Evolutionary conservation across 2,888 invertebrate genomes (phyloP).

Genomic region (Tineola bisselliella): DNA sequence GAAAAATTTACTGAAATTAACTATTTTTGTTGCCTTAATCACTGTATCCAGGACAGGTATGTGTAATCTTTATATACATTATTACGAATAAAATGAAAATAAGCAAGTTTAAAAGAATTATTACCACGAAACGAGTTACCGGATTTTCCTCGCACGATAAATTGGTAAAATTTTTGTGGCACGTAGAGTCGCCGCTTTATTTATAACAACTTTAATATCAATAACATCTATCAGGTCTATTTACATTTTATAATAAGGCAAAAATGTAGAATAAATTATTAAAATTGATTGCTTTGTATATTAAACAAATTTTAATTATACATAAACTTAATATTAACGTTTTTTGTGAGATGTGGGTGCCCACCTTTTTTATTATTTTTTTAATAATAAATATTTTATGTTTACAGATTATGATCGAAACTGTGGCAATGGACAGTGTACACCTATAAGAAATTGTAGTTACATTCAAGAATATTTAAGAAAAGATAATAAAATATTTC

Average conservation of each 20-base stretch:
- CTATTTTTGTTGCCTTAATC: neutral
- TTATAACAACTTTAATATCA: neutral
- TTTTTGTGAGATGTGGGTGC: too few relatives aligned
- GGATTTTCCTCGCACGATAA: neutral
- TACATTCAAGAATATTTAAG: slow-evolving; percentile 16
- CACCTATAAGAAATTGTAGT: slow-evolving; percentile 16
- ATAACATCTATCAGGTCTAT: too few relatives aligned
- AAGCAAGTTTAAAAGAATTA: neutral
- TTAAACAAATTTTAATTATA: too few relatives aligned
- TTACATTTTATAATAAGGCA: too few relatives aligned
- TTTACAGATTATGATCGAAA: slow-evolving; percentile 3
- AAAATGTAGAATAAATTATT: too few relatives aligned
- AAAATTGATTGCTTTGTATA: too few relatives aligned
- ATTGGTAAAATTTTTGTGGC: neutral
- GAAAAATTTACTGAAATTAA: neutral
- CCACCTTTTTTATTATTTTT: too few relatives aligned
- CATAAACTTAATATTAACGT: too few relatives aligned
- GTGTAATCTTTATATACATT: neutral
- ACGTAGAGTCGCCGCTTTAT: neutral
- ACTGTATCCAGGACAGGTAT: neutral
- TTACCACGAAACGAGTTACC: neutral
- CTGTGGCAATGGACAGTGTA: slow-evolving; percentile 16
- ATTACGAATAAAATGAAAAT: neutral
- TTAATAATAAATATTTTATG: too few relatives aligned
- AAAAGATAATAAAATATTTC: neutral